These are phyloP conservation scores for Sarcophaga peregrina DNA, from an alignment of 1,140 invertebrate species.

Conservation along the genomic window DNA sequence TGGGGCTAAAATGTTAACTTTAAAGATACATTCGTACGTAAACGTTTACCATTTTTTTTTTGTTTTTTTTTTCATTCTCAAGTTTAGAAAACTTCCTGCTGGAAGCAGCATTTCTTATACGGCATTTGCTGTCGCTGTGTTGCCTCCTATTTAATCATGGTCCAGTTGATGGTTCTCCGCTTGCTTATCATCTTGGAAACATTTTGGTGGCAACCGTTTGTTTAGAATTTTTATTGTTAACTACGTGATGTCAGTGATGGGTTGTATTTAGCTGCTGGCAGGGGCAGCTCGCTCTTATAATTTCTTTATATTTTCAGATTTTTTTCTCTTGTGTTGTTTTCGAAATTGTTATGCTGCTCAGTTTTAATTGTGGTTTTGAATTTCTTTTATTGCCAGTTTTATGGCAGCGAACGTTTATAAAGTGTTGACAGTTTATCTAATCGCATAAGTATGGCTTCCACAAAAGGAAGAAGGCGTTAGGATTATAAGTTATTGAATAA, in stretches of 20 bases:
- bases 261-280: background rate
- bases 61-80: background rate
- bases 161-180: too few species aligned
- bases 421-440: background rate
- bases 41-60: background rate
- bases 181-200: too few species aligned
- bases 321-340: background rate
- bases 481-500: background rate
- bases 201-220: too few species aligned
- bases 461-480: background rate
- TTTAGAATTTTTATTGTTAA: background rate
- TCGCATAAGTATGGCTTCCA: background rate
- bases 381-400: background rate
- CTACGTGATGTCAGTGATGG: background rate
- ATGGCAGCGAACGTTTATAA: background rate
- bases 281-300: background rate
- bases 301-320: background rate
- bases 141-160: too few species aligned
- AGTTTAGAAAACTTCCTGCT: too few species aligned
- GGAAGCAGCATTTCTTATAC: too few species aligned
- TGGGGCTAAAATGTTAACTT: background rate
- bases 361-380: background rate
- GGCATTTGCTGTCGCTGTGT: too few species aligned
- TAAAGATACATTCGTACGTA: background rate
- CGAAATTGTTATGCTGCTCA: background rate